Percentiles rank a stretch among this genome's conserved stretches.
phyloP scores from a whole-genome alignment of 2,113 vertebrate species.

The Martes martes region DNA sequence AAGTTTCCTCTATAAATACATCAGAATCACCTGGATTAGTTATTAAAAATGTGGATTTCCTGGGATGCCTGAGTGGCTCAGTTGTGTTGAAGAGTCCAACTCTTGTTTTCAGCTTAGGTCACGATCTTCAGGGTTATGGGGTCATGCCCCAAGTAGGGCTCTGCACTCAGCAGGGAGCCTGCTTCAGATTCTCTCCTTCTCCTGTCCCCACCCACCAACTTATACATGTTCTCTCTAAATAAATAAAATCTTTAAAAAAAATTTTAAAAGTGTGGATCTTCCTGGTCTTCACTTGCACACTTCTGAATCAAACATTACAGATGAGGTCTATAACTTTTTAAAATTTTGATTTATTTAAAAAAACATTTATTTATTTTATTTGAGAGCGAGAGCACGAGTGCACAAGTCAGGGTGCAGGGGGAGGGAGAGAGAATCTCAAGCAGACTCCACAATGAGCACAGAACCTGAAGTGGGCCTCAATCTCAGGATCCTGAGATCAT shows the following conservation, averaged over 20 bases:
- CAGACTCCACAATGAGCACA: background rate
- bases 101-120: background rate
- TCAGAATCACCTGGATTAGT: background rate
- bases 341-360: background rate
- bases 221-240: background rate
- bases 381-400: background rate
- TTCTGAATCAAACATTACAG: background rate
- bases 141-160: background rate
- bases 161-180: background rate
- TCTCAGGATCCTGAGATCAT: background rate
- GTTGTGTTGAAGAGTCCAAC: background rate
- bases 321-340: background rate
- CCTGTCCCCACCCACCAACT: background rate
- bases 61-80: background rate
- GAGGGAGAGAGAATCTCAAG: background rate
- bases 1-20: background rate
- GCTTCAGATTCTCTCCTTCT: background rate
- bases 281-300: background rate
- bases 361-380: background rate
- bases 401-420: background rate
- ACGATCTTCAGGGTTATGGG: background rate
- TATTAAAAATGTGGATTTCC: background rate
- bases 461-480: background rate
- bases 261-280: background rate
- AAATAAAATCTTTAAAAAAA: background rate